phyloP scores from a whole-genome alignment of 2,113 vertebrate species.

The Pseudopipra pipra region DNA sequence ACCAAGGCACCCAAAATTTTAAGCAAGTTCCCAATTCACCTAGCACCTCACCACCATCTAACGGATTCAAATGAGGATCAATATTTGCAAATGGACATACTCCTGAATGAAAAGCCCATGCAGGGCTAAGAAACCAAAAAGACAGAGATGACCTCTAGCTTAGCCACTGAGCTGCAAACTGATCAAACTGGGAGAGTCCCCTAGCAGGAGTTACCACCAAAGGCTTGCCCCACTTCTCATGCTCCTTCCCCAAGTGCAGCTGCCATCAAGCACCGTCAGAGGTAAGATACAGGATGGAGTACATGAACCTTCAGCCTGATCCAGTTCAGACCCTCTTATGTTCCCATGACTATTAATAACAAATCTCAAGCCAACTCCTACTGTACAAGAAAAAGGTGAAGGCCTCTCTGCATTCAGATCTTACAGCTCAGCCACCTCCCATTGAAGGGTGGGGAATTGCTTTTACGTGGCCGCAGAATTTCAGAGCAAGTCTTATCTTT shows the following conservation, averaged over 20 bases:
- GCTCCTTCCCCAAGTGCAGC: neutral
- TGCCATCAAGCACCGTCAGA: neutral
- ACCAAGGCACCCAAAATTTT: neutral
- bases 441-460: rapidly evolving
- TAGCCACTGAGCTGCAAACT: neutral
- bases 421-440: neutral
- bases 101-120: neutral
- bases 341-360: neutral
- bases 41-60: neutral
- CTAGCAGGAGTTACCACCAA: neutral
- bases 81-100: neutral
- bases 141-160: neutral
- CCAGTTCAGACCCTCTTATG: neutral
- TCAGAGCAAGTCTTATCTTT: constrained; percentile 1
- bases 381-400: neutral
- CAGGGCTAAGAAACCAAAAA: neutral
- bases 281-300: neutral
- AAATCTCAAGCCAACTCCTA: neutral
- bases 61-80: neutral
- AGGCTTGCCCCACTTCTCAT: neutral
- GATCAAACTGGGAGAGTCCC: neutral
- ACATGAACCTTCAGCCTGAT: neutral
- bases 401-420: rapidly evolving
- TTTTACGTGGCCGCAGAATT: neutral
- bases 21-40: neutral